Evolutionary conservation across 1,140 invertebrate species (phyloP), one percentile per base, ranked within the genome.

Genomic region (Hylaeus anthracinus): DNA sequence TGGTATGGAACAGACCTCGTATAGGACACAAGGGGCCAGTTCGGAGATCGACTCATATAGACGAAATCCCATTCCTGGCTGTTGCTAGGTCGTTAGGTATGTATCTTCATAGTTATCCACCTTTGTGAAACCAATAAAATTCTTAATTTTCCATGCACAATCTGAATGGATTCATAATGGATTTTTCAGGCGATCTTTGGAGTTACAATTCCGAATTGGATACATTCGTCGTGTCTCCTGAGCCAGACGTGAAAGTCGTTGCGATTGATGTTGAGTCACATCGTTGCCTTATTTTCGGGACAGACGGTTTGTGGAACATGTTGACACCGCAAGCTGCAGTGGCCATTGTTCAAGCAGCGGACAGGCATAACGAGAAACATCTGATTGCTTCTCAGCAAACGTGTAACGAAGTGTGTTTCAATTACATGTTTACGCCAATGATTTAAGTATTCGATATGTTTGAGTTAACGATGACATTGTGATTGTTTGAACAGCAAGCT

Each of bases 231-330:
- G 98, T 99, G 3, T 98, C 98, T n/a, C 99, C 99, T 0, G 98
- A 98, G 92, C 99, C 99, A 3, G 98, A 99, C 94, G 97, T 99
- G 5, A 95, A 96, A 86, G 98, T 98, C 0, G 94, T 98, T 69
- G 94, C 96, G 65, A 96, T 99, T 77, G 97, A 99, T 93, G 96
- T 97, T 1, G 95, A 94, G 26, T 92, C 93, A 85, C 96, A 95
- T 90, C 96, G 97, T 87, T 99, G 98, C 94, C 94, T 99, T 1
- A 97, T 99, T 76, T 97, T 99, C 88, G 99, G 97, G 75, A 99
- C 98, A 1, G 99, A 99, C 94, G 99, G 99, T 5, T 93, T 99
- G 12, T 99, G 98, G 97, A 99, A 99, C 92, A 98, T 99, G 96
- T 92, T 99, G 60, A 96, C 95, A 3, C 95, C 98, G 0, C 95